A percentile compares a stretch with the other conserved stretches of the same genome.
phyloP scores from a whole-genome alignment of 2,113 vertebrate species.

The Pholis gunnellus region DNA sequence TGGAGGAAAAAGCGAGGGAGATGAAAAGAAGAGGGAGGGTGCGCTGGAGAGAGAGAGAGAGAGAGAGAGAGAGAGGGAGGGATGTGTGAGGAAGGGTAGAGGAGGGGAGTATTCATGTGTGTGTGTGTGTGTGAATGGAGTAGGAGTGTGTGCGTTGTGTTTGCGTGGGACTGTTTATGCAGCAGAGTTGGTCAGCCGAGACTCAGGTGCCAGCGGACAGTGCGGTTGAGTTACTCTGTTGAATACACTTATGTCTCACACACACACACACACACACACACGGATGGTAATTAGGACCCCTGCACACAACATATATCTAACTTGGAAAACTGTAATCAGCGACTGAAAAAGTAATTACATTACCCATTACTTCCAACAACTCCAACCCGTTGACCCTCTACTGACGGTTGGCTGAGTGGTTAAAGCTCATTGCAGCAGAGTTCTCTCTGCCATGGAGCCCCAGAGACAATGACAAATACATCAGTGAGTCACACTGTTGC shows the following conservation, averaged over 20 bases:
- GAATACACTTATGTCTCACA: constrained; percentile 31
- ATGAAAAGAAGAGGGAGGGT: constrained; percentile 78
- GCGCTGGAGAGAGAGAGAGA: constrained; percentile 55
- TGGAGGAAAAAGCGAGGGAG: constrained; percentile 79
- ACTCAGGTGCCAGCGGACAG: constrained; percentile 66
- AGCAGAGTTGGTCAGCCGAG: constrained; percentile 50
- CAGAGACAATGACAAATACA: constrained; percentile 37
- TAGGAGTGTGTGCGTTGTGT: constrained; percentile 31
- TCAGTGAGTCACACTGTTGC: constrained; percentile 20
- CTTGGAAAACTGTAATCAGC: background rate
- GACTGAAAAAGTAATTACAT: constrained; percentile 11
- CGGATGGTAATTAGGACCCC: background rate
- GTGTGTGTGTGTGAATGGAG: constrained; percentile 46
- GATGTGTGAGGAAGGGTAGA: constrained; percentile 29
- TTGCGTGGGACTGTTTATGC: constrained; percentile 44
- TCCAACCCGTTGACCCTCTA: constrained; percentile 7
- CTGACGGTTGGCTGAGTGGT: constrained; percentile 2
- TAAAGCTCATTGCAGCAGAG: constrained; percentile 4
- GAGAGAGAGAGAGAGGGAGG: constrained; percentile 45
- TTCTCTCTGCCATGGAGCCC: constrained; percentile 8
- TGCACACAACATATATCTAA: background rate
- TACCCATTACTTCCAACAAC: background rate
- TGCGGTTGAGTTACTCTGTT: constrained; percentile 41
- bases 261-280: constrained; percentile 11
- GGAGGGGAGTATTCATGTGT: constrained; percentile 32